phyloP scores from a whole-genome alignment of 2,888 invertebrate species.

The Tuberolachnus salignus region DNA sequence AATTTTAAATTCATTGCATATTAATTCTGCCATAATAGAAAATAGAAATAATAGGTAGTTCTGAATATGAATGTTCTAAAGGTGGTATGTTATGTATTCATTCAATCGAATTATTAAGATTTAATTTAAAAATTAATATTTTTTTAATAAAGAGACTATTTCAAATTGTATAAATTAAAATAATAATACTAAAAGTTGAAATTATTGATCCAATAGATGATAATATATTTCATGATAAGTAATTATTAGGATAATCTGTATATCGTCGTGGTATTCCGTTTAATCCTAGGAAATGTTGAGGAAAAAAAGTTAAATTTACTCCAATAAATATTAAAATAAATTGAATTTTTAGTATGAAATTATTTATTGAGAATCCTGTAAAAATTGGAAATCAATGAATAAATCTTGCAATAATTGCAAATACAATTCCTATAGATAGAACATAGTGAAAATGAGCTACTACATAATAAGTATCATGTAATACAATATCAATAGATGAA shows the following conservation, averaged over 20 bases:
- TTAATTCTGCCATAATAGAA: constrained; percentile 59
- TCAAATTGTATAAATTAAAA: constrained; percentile 70
- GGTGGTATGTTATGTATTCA: constrained; percentile 64
- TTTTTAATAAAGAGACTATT: constrained; percentile 68
- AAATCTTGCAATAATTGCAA: constrained; percentile 78
- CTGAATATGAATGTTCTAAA: constrained; percentile 59
- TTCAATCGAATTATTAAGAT: constrained; percentile 69
- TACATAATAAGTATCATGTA: constrained; percentile 34
- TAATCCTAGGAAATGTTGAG: constrained; percentile 26
- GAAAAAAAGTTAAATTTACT: constrained; percentile 67
- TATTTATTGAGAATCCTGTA: constrained; percentile 69
- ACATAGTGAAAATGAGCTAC: constrained; percentile 75
- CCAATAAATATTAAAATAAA: constrained; percentile 70
- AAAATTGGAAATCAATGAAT: constrained; percentile 75
- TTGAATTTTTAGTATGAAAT: constrained; percentile 21
- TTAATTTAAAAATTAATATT: constrained; percentile 64
- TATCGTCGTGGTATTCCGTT: constrained; percentile 63
- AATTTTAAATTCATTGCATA: constrained; percentile 67
- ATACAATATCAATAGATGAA: constrained; percentile 18
- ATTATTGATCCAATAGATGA: constrained; percentile 73
- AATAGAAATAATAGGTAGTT: constrained; percentile 58
- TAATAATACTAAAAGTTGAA: constrained; percentile 68
- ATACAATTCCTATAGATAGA: constrained; percentile 78
- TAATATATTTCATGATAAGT: constrained; percentile 71
- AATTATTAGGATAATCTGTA: constrained; percentile 74